These are phyloP conservation scores for Ellobius talpinus DNA, from an alignment of 2,113 vertebrate genomes.

Conservation along the genomic window DNA sequence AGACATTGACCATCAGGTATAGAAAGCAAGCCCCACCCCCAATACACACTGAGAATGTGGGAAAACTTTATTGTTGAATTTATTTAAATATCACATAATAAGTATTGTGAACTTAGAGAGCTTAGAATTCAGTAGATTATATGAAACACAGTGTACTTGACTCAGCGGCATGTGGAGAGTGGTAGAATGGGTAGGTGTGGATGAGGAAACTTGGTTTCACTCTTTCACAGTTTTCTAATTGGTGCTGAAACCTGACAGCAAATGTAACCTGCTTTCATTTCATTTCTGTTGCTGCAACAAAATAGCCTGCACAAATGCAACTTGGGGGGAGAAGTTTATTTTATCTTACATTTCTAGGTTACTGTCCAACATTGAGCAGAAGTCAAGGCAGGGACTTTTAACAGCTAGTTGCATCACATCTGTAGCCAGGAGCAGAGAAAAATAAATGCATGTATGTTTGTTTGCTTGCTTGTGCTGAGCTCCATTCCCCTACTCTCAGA, in stretches of 20 bases:
- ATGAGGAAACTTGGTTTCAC: background rate
- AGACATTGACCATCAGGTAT: background rate
- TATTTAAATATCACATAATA: background rate
- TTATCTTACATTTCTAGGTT: background rate
- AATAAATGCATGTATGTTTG: too few species aligned
- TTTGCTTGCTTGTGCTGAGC: too few species aligned
- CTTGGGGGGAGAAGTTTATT: background rate
- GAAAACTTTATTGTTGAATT: background rate
- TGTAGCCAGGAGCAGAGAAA: background rate
- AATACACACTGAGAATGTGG: background rate
- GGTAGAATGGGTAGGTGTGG: too few species aligned
- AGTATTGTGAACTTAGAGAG: constrained; percentile 30
- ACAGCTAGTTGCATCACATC: background rate
- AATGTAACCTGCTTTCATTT: background rate
- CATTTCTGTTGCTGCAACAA: background rate
- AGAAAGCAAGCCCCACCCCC: too few species aligned
- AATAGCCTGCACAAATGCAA: background rate
- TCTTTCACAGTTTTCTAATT: background rate
- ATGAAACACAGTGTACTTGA: background rate
- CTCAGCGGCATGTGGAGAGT: background rate
- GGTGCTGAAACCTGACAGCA: background rate
- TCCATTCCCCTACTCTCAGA: background rate
- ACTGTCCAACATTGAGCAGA: background rate
- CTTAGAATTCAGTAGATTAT: background rate
- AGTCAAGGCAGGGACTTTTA: background rate